phyloP scores from a whole-genome alignment of 2,888 invertebrate genomes.

The Cyrtodaria siliqua region DNA sequence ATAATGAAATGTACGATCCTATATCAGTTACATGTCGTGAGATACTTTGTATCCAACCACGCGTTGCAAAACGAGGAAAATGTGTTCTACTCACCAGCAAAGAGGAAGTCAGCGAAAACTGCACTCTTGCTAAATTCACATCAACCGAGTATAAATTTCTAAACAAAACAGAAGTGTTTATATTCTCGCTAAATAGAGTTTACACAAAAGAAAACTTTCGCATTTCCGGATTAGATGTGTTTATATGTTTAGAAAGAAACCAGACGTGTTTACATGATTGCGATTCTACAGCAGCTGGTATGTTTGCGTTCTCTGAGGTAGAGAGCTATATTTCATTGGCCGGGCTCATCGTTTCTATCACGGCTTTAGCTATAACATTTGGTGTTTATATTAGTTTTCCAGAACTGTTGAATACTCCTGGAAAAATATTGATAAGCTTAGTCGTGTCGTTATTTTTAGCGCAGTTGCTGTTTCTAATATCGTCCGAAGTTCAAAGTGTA shows the following conservation, averaged over 20 bases:
- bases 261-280: conserved; percentile 19
- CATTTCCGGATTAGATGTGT: conserved; percentile 32
- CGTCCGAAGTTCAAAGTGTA: conserved; percentile 74
- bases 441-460: conserved; percentile 87
- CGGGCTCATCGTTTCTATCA: conserved; percentile 88
- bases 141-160: conserved; percentile 16
- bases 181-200: conserved; percentile 27
- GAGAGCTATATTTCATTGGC: conserved; percentile 87
- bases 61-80: conserved; percentile 20
- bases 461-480: conserved; percentile 87
- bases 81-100: conserved; percentile 8
- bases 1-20: conserved; percentile 63
- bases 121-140: conserved; percentile 19
- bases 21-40: conserved; percentile 51
- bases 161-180: conserved; percentile 30
- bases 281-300: neutral
- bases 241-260: conserved; percentile 57
- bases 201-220: conserved; percentile 38
- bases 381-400: conserved; percentile 86
- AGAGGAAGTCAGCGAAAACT: neutral
- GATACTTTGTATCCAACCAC: conserved; percentile 38
- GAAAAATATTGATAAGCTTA: conserved; percentile 87
- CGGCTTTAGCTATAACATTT: conserved; percentile 86
- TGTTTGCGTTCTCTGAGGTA: conserved; percentile 41
- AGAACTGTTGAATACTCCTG: conserved; percentile 87